A percentile compares a stretch with the other conserved stretches of the same genome.
Conservation (phyloP, 2,797 vertebrate species). For the Mastacembelus armatus region DNA sequence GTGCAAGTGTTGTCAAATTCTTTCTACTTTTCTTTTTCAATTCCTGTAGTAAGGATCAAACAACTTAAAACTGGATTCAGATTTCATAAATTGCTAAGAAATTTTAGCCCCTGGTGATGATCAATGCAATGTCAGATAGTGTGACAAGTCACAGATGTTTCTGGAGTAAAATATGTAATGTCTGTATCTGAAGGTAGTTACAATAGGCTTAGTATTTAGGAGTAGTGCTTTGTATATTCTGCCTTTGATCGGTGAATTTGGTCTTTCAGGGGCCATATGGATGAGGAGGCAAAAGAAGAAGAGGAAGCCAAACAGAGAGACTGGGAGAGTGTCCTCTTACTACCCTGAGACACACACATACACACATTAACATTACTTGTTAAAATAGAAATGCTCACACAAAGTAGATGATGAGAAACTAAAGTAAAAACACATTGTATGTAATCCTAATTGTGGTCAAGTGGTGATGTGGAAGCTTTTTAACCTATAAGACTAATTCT, state of each 20-base stretch:
- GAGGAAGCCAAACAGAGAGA: conserved; percentile 81
- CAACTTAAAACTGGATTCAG: not conserved
- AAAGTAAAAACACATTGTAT: not conserved
- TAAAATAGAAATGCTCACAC: not conserved
- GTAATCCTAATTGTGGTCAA: conserved; percentile 25
- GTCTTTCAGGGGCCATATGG: conserved; percentile 63
- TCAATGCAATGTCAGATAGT: not conserved
- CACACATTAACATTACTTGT: not conserved
- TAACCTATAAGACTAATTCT: not conserved
- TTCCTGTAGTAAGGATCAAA: too few species aligned
- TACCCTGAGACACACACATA: conserved; percentile 65
- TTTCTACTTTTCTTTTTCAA: too few species aligned
- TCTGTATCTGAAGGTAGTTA: conserved; percentile 3
- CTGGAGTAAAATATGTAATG: conserved; percentile 8
- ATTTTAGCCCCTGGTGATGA: too few species aligned
- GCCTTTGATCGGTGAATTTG: conserved; percentile 57
- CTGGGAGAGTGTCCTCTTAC: conserved; percentile 75
- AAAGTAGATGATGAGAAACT: not conserved
- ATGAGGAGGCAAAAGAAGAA: conserved; percentile 76
- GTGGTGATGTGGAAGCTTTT: not conserved
- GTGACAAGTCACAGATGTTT: not conserved
- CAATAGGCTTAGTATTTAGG: not conserved
- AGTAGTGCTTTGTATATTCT: conserved; percentile 22
- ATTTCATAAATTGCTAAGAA: not conserved
- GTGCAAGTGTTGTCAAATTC: too few species aligned